A percentile compares a stretch with the other conserved stretches of the same genome.
Conservation (phyloP, 2,113 vertebrate species). For the Clarias macrocephalus region DNA sequence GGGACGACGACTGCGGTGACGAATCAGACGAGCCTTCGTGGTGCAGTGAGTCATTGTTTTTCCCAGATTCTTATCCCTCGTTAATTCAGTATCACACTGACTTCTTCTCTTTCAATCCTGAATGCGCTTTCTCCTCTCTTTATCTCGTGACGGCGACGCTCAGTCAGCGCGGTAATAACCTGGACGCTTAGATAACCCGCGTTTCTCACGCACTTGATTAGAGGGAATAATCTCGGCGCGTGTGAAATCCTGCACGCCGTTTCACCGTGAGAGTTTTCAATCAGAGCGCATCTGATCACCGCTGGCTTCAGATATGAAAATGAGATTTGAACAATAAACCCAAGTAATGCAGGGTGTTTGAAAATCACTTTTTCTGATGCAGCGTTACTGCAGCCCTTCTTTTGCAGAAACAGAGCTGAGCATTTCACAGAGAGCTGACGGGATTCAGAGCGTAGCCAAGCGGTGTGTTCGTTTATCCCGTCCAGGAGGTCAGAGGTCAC, state of each 20-base stretch:
- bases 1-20: constrained; percentile 86
- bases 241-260: not conserved
- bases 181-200: not conserved
- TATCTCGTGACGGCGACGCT: not conserved
- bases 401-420: not conserved
- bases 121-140: not conserved
- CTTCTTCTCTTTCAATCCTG: not conserved
- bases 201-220: constrained; percentile 18
- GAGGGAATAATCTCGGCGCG: not conserved
- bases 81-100: not conserved
- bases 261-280: constrained; percentile 1
- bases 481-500: not conserved
- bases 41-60: constrained; percentile 75
- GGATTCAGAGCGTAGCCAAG: not conserved
- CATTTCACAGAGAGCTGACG: not conserved
- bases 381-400: too few species aligned
- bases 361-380: not conserved
- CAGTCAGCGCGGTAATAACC: not conserved
- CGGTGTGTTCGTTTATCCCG: too few species aligned
- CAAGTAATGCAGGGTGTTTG: not conserved
- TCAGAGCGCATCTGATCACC: not conserved
- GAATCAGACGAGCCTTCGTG: constrained; percentile 77
- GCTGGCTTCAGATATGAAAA: not conserved
- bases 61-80: constrained; percentile 13
- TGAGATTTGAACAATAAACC: not conserved